Conservation (phyloP, 2,888 invertebrate genomes). For the Cataglyphis livida region DNA sequence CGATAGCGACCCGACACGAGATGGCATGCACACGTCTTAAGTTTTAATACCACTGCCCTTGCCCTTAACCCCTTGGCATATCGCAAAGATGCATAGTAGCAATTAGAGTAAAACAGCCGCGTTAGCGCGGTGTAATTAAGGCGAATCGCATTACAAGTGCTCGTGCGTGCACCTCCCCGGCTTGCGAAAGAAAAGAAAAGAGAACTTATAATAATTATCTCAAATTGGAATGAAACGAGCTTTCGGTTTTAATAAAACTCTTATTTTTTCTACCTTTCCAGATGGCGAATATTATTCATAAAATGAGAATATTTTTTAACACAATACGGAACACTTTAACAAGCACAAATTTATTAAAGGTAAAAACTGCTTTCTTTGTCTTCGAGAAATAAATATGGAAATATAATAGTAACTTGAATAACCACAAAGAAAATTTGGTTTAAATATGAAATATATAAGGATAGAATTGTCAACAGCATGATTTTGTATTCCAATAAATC, state of each 20-base stretch:
- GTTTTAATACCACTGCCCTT: constrained; percentile 51
- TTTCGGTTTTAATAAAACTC: constrained; percentile 17
- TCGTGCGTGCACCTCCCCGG: constrained; percentile 31
- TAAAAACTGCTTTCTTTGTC: not conserved
- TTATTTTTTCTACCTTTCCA: constrained; percentile 15
- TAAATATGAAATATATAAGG: not conserved
- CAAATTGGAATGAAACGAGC: constrained; percentile 20
- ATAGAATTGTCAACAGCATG: not conserved
- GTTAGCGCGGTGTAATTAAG: constrained; percentile 65
- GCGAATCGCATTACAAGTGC: constrained; percentile 59
- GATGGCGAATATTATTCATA: not conserved
- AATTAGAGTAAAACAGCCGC: constrained; percentile 65
- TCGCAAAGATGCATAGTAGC: constrained; percentile 58
- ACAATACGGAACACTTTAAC: not conserved
- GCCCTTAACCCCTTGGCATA: constrained; percentile 63
- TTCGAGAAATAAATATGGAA: not conserved
- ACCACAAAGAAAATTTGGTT: not conserved
- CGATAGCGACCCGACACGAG: constrained; percentile 43
- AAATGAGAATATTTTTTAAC: constrained; percentile 5
- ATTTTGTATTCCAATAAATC: not conserved
- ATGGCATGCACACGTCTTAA: constrained; percentile 53
- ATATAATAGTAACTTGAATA: not conserved
- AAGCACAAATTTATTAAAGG: not conserved
- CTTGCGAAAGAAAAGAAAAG: constrained; percentile 20
- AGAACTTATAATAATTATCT: constrained; percentile 18